Evolutionary conservation across 2,888 invertebrate species (phyloP).

Genomic region (Drosophila falleni): DNA sequence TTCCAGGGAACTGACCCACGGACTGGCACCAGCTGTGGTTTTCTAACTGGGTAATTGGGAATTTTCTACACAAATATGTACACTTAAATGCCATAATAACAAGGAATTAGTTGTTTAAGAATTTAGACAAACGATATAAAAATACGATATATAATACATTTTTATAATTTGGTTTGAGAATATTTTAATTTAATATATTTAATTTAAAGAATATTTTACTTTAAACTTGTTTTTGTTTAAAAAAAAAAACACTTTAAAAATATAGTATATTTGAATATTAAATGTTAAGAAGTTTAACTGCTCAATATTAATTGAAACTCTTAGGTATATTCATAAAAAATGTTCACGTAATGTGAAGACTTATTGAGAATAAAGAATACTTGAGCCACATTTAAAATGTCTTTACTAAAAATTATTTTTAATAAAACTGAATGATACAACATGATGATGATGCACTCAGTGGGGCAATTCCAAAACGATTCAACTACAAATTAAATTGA

Average conservation of each 20-base stretch:
- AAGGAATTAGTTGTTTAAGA: constrained; percentile 28
- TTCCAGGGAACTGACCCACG: constrained; percentile 33
- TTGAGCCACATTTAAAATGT: background rate
- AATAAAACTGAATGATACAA: background rate
- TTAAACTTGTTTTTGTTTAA: too few relatives aligned
- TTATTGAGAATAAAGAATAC: background rate
- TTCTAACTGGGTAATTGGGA: constrained; percentile 2
- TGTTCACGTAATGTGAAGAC: background rate
- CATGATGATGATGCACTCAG: constrained; percentile 17
- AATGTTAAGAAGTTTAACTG: too few relatives aligned
- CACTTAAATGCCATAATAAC: constrained; percentile 23
- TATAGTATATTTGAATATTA: too few relatives aligned
- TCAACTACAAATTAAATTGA: constrained; percentile 61
- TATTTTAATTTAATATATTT: background rate
- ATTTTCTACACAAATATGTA: constrained; percentile 29
- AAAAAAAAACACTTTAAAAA: too few relatives aligned
- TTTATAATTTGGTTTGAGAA: background rate
- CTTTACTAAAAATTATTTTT: background rate
- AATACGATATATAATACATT: background rate
- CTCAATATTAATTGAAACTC: too few relatives aligned
- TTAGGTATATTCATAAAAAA: too few relatives aligned
- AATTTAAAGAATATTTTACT: too few relatives aligned
- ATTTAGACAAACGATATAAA: constrained; percentile 16
- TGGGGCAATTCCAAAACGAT: constrained; percentile 34
- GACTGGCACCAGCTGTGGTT: constrained; percentile 35